Percentiles rank a stretch among this genome's conserved stretches.
phyloP scores from a whole-genome alignment of 2,888 invertebrate genomes.

The Bellardia pandia region DNA sequence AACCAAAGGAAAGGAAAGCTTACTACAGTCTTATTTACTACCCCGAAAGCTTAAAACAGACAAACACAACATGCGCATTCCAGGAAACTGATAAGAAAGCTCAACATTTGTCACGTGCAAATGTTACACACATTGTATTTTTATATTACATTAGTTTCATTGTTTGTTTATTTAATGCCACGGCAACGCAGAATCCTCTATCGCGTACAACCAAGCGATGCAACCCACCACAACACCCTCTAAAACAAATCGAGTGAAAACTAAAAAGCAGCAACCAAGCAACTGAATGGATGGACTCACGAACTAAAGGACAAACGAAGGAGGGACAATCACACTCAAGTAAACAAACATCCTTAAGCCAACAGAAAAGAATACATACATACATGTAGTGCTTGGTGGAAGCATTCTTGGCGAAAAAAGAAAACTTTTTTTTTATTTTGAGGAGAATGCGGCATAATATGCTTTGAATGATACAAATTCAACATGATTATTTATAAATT shows the following conservation, averaged over 20 bases:
- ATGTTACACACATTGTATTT: constrained; percentile 54
- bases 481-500: constrained; percentile 39
- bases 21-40: constrained; percentile 31
- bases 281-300: background rate
- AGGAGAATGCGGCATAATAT: constrained; percentile 23
- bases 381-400: background rate
- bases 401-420: background rate
- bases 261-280: constrained; percentile 18
- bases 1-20: background rate
- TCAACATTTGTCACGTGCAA: constrained; percentile 79
- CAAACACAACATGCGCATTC: constrained; percentile 51
- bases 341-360: constrained; percentile 65
- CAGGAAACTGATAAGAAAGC: constrained; percentile 75
- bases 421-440: background rate
- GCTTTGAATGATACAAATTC: constrained; percentile 48
- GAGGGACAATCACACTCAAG: constrained; percentile 24
- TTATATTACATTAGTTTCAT: constrained; percentile 41
- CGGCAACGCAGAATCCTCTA: constrained; percentile 71
- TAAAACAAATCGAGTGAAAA: constrained; percentile 50
- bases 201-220: constrained; percentile 9
- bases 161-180: constrained; percentile 64
- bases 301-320: background rate
- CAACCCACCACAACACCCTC: constrained; percentile 3
- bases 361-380: background rate
- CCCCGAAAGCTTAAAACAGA: constrained; percentile 32